phyloP scores from a whole-genome alignment of 2,888 invertebrate species.

The Andrena haemorrhoa region DNA sequence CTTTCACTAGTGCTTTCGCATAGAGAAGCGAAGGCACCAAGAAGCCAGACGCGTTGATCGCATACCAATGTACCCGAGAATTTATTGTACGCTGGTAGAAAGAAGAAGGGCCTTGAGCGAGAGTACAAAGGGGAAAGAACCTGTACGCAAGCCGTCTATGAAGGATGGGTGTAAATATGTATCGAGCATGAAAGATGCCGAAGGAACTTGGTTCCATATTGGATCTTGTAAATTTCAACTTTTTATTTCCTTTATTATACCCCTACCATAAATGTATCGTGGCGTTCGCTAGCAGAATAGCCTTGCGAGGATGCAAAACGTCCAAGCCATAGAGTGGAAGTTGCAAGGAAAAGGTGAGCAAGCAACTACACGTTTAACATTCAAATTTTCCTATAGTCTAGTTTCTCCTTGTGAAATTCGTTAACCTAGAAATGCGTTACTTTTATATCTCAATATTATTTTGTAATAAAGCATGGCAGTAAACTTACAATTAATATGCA shows the following conservation, averaged over 20 bases:
- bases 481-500: no score
- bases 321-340: no score
- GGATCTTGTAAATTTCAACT: conserved; percentile 61
- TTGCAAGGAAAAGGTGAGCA: no score
- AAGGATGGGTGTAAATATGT: conserved; percentile 68
- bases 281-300: neutral
- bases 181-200: conserved; percentile 60
- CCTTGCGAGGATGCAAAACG: no score
- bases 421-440: no score
- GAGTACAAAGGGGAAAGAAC: conserved; percentile 65
- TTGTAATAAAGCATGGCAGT: no score
- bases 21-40: conserved; percentile 36
- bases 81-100: conserved; percentile 70
- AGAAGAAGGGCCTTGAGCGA: conserved; percentile 54
- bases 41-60: conserved; percentile 69
- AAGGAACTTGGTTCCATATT: conserved; percentile 50
- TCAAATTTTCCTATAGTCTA: no score
- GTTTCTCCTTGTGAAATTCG: no score
- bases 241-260: conserved; percentile 47
- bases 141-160: conserved; percentile 52
- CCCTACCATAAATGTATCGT: conserved; percentile 49
- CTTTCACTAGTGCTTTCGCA: no score
- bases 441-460: no score
- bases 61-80: conserved; percentile 73
- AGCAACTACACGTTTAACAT: no score